Evolutionary conservation across 1,140 invertebrate species (phyloP), one percentile per base, ranked within the genome.

Genomic region (Rhyzopertha dominica): DNA sequence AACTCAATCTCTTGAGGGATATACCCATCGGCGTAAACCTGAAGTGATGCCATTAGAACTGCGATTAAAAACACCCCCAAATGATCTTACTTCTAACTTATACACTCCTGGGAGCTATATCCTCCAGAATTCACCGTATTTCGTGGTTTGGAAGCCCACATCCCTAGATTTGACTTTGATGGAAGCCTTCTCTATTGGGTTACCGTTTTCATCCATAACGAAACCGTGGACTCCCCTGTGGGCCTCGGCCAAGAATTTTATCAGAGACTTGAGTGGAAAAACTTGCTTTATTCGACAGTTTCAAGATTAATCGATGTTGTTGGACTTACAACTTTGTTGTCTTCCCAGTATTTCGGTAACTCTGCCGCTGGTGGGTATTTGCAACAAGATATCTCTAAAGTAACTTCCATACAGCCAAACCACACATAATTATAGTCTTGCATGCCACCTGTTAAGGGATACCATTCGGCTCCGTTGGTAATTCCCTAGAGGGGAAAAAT

Each of bases 1-100:
- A 94, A 90, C 60, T 91, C 86, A 19, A 89, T 71, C 65, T 92
- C 87, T 48, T 79, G 74, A 0, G 88, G 87, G 26, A 83, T 71
- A 61, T 81, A 92, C 18, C 87, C 87, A 54, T 90, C 87, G 17
- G 85, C 87, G 61, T 85, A 84, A 20, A 89, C 83, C 87, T 90
- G 51, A 23, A 54, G n/a, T n/a, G n/a, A n/a, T n/a, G n/a, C n/a
- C n/a, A n/a, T n/a, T n/a, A n/a, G n/a, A n/a, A n/a, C n/a, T n/a
- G n/a, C n/a, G n/a, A n/a, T n/a, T n/a, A n/a, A n/a, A n/a, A n/a
- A n/a, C n/a, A n/a, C n/a, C n/a, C n/a, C n/a, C n/a, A n/a, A n/a
- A n/a, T n/a, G n/a, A n/a, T n/a, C 61, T 65, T 16, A 62, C 64
- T 38, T 57, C 29, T 39, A 67, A 22, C 25, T 26, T 40, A 34